Evolutionary conservation across 2,797 vertebrate genomes (phyloP), one percentile per base, ranked within the genome.

Genomic region (Hydrolagus colliei): DNA sequence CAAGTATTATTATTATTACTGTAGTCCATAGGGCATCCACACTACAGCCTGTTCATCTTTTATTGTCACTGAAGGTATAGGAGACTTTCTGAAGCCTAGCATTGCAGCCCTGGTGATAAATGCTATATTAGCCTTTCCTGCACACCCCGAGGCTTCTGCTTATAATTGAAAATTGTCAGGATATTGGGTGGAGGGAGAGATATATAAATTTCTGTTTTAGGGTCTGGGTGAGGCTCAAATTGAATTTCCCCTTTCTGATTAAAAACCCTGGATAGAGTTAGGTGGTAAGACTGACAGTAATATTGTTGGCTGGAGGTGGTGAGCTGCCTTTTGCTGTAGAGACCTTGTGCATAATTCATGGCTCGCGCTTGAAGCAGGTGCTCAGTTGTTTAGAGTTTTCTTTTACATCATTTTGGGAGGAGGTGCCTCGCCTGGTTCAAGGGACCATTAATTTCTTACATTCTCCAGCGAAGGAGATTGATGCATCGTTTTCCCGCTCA

Each of bases 111-210:
- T 71, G 32, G 65, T 84, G 9, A 52, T 84, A 27, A 82, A 35
- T 82, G 32, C 63, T 68, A 41, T 52, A 84, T 84, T 84, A 84
- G 52, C 27, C 32, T 84, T 84, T 27, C 32, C 79, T 84, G 79
- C 32, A 84, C 63, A 63, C 20, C 71, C 65, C 67, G 20, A 3
- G 32, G 65, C 6, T 18, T 20, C 16, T 67, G 12, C 13, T 18
- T 84, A 6, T 52, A 71, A 71, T 84, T 27, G 9, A 68, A 20
- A 67, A 65, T 14, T 82, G 20, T 80, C 12, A 35, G 67, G 63
- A 68, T 68, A 77, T 84, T 71, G 14, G 14, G 32, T 68, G 16
- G 14, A 71, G 65, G 32, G 32, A 20, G 27, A 52, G 18, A 11
- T 10, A 84, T 8, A 80, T 22, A 14, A 63, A 78, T 22, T 13